Evolutionary conservation across 1,140 invertebrate species (phyloP), one percentile per base, ranked within the genome.

Genomic region (Megalopta genalis): DNA sequence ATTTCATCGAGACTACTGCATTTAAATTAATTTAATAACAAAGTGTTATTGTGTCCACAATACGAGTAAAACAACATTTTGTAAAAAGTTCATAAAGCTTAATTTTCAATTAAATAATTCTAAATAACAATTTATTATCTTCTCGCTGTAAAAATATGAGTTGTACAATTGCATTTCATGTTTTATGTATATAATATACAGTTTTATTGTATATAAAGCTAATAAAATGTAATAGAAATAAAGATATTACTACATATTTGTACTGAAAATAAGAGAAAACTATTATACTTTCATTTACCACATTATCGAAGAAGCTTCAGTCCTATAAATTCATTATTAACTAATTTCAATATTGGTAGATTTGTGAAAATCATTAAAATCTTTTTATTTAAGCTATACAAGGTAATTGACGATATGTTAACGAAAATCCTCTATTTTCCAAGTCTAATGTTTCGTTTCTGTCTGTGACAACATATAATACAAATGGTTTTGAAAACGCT

Each of bases 401-500:
- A 14, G 94, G 93, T 73, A 95, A 90, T 92, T 97, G 96, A 64
- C 94, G 94, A 88, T 95, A 97, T 25, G 93, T 92, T 16, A 97
- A 89, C 68, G 94, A 94, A 89, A 97, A 97, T 57, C 96, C 96
- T 82, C 95, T 91, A 91, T 97, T 97, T 54, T 94, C 95, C 75
- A 94, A 93, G 83, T 96, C 96, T 3, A 88, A 87, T 5, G 90
- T 88, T 89, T 95, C 95, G 82, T 93, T 93, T 4, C 87, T 93
- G 90, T 96, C 93, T 0, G 95, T 96, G 2, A 96, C 94, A 2
- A 96, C 95, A 57, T 95, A 96, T 60, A 97, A 88, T 0, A 96
- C 95, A 90, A 97, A 97, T 0, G 96, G 96, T 82, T 95, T 96
- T 1, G 93, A 91, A 73, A 86, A 91, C 81, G 93, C 95, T 95